Percentiles rank a stretch among this genome's conserved stretches.
These are phyloP conservation scores for Apis dorsata DNA, from an alignment of 1,140 invertebrate genomes.

Conservation along the genomic window DNA sequence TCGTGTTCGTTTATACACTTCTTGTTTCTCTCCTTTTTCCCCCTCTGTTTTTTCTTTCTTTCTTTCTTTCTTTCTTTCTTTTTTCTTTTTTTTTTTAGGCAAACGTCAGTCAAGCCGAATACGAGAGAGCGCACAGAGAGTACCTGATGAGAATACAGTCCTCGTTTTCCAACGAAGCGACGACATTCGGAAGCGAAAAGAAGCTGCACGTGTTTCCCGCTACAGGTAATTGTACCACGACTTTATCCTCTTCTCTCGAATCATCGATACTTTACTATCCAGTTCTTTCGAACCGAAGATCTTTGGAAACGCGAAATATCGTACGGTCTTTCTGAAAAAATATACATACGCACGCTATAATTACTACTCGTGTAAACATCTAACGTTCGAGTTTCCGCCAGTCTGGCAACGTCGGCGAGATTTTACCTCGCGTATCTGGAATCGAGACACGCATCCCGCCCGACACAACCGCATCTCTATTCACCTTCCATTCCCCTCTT, in stretches of 20 bases:
- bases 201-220: slow-evolving; percentile 76
- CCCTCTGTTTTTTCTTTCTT: no score
- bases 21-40: no score
- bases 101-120: slow-evolving; percentile 79
- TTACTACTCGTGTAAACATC: slow-evolving; percentile 44
- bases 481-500: no score
- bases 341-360: slow-evolving; percentile 44
- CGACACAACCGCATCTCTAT: not conserved
- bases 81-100: slow-evolving; percentile 72
- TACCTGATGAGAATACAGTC: slow-evolving; percentile 77
- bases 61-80: no score
- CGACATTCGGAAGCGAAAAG: slow-evolving; percentile 59
- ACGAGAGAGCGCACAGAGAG: slow-evolving; percentile 79
- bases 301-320: slow-evolving; percentile 55
- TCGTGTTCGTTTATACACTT: no score
- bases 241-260: slow-evolving; percentile 43
- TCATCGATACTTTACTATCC: slow-evolving; percentile 52
- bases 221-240: slow-evolving; percentile 65
- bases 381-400: slow-evolving; percentile 28
- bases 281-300: slow-evolving; percentile 1
- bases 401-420: not conserved
- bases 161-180: slow-evolving; percentile 62
- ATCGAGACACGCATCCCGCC: not conserved
- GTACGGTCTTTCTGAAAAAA: slow-evolving; percentile 37
- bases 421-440: slow-evolving; percentile 17